These are phyloP conservation scores for Urophycis tenuis DNA, from an alignment of 2,797 vertebrate genomes.

Conservation along the genomic window DNA sequence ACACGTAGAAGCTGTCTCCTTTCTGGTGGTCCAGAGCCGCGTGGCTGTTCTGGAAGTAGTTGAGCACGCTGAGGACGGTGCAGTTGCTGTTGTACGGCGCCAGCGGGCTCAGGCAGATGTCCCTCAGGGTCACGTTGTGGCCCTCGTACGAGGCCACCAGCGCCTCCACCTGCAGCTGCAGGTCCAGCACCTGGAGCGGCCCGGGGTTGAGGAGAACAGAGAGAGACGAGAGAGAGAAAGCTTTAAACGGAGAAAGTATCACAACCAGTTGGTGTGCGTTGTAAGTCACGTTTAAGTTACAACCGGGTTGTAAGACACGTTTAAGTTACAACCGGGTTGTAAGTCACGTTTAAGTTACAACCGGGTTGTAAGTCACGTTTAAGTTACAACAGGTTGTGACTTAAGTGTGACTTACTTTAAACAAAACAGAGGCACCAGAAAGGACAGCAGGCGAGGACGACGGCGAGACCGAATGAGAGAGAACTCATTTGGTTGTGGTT, in stretches of 20 bases:
- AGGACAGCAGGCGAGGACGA: neutral
- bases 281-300: too few species aligned
- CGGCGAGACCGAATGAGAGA: too few species aligned
- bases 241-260: too few species aligned
- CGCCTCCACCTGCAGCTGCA: constrained; percentile 81
- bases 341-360: too few species aligned
- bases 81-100: constrained; percentile 92
- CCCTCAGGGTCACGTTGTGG: constrained; percentile 76
- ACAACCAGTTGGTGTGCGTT: too few species aligned
- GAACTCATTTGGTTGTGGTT: neutral
- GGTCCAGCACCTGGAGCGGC: constrained; percentile 82
- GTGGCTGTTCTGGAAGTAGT: constrained; percentile 97
- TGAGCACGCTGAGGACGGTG: constrained; percentile 90
- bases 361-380: too few species aligned
- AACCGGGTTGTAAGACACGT: too few species aligned
- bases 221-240: neutral
- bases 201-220: neutral
- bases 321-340: too few species aligned
- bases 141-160: constrained; percentile 76
- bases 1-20: constrained; percentile 68
- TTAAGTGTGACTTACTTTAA: too few species aligned
- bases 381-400: too few species aligned
- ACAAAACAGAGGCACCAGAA: neutral
- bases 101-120: constrained; percentile 88
- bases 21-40: constrained; percentile 67